These are phyloP conservation scores for Dorcus hopei DNA, from an alignment of 2,888 invertebrate genomes.

Conservation along the genomic window DNA sequence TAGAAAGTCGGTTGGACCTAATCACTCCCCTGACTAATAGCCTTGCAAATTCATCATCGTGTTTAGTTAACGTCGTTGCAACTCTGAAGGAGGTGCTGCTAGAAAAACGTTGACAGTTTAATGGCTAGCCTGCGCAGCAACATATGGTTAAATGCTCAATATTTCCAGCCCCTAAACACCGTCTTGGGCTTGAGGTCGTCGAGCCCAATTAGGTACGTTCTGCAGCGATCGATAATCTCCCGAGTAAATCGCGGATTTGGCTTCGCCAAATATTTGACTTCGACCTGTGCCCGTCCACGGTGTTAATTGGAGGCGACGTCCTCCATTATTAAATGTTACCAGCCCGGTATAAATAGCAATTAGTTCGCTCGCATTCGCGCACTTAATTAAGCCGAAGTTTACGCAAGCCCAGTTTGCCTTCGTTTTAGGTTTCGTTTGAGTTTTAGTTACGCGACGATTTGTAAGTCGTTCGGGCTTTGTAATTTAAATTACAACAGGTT, in stretches of 20 bases:
- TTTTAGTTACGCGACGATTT: no score
- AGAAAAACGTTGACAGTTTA: conserved; percentile 34
- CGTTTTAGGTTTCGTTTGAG: no score
- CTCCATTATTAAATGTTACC: neutral
- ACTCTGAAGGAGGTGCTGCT: conserved; percentile 22
- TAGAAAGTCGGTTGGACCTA: conserved; percentile 16
- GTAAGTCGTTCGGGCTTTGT: no score
- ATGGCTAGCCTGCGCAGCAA: conserved; percentile 30
- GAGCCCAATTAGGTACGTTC: conserved; percentile 30
- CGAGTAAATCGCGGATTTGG: conserved; percentile 16
- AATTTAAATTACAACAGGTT: no score
- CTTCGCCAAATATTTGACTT: conserved; percentile 18
- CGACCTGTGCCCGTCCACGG: conserved; percentile 9
- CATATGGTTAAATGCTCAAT: conserved; percentile 29
- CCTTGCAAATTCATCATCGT: conserved; percentile 33
- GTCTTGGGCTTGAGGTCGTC: conserved; percentile 14
- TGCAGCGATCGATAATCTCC: conserved; percentile 19
- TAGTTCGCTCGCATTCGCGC: no score
- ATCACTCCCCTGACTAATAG: conserved; percentile 25
- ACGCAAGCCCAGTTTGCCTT: no score
- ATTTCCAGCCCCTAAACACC: conserved; percentile 24
- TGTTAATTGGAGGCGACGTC: conserved; percentile 8
- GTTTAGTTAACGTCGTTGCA: conserved; percentile 21
- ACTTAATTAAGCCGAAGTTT: no score
- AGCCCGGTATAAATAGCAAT: no score